phyloP scores from a whole-genome alignment of 2,888 invertebrate species.

The Hipparchia sbordonii region DNA sequence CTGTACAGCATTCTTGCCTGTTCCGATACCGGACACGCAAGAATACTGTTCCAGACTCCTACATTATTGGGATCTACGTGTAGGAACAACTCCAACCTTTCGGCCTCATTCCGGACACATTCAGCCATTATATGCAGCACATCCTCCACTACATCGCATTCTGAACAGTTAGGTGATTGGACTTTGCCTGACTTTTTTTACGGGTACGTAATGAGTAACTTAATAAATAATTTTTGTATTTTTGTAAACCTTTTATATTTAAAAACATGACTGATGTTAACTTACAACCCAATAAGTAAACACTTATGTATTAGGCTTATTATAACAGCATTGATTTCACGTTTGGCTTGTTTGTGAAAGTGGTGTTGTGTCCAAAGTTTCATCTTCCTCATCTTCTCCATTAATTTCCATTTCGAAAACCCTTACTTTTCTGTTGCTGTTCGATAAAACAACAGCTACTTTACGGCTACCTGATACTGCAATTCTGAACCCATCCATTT shows the following conservation, averaged over 20 bases:
- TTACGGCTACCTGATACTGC: conserved; percentile 93
- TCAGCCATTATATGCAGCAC: too few relatives aligned
- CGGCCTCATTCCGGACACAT: too few relatives aligned
- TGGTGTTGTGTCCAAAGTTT: conserved; percentile 73
- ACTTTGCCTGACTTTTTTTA: too few relatives aligned
- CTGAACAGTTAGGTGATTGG: too few relatives aligned
- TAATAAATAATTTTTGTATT: too few relatives aligned
- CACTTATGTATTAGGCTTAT: background rate
- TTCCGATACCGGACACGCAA: too few relatives aligned
- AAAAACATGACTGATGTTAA: background rate
- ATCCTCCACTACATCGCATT: too few relatives aligned
- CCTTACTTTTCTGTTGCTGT: conserved; percentile 90
- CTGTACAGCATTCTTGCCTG: too few relatives aligned
- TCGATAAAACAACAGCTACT: conserved; percentile 92
- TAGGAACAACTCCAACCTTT: too few relatives aligned
- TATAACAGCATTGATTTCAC: background rate
- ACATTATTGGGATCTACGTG: too few relatives aligned
- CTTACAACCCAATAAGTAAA: background rate
- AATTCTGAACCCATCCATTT: conserved; percentile 86
- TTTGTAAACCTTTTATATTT: background rate
- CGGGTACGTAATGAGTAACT: too few relatives aligned
- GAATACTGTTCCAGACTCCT: too few relatives aligned
- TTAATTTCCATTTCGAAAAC: conserved; percentile 97
- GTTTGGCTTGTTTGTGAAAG: conserved; percentile 57
- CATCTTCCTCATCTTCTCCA: conserved; percentile 93